Conservation (phyloP, 2,113 vertebrate species). For the Philantomba maxwellii region DNA sequence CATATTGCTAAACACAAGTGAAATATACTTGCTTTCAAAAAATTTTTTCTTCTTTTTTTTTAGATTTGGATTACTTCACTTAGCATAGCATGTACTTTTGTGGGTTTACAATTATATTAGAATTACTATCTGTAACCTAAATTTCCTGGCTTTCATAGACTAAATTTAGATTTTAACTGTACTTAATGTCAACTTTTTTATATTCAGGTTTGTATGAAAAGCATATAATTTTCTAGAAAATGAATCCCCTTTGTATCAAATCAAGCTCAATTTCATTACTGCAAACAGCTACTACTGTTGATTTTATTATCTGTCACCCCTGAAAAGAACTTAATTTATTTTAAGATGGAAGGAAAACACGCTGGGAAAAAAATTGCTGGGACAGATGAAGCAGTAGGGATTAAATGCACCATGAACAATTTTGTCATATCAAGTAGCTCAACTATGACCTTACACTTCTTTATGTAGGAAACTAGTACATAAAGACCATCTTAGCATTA, state of each 20-base stretch:
- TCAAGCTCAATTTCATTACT: conserved; percentile 6
- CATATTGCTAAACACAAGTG: background rate
- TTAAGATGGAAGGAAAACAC: background rate
- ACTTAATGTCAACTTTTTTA: background rate
- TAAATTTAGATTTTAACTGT: background rate
- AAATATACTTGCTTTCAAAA: background rate
- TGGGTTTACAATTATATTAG: background rate
- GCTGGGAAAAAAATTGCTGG: background rate
- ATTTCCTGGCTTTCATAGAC: background rate
- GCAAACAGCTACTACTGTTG: conserved; percentile 13
- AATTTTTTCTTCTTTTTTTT: background rate
- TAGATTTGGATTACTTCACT: background rate
- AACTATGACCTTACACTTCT: background rate
- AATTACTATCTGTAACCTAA: background rate
- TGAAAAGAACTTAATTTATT: conserved; percentile 34
- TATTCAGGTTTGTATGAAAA: background rate
- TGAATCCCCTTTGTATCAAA: background rate
- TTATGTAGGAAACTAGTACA: background rate
- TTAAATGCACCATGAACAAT: background rate
- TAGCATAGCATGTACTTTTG: background rate
- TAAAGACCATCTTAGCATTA: background rate
- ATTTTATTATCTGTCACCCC: conserved; percentile 5
- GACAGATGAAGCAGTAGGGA: background rate
- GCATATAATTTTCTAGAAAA: background rate
- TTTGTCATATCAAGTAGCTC: conserved; percentile 21